Base-by-base conservation (phyloP, 2,888 invertebrate species). In the Stramonita haemastoma region DNA sequence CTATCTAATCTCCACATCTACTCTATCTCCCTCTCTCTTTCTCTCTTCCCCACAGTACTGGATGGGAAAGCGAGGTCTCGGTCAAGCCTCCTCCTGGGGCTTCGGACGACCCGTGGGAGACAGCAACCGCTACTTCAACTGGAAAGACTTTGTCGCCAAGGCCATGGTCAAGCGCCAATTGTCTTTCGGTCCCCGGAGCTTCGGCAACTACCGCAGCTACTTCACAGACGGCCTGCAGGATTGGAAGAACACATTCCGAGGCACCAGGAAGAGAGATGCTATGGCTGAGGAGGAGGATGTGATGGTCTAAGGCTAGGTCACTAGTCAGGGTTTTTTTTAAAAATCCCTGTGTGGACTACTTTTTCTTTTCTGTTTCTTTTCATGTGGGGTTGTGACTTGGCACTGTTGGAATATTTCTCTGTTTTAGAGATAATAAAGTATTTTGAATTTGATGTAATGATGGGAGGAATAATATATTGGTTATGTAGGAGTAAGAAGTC, bases 201-300 rank as follows among this genome's bases (percentile, higher is more conserved):
- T 90, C 57, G 90, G 89, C n/a, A 66, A 60, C 88, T 88, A 86
- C 87, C 86, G 88, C 56, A 56, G 86, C 22, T 90, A 89, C 89
- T 91, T 91, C 84, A 90, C 91, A 36, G 89, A 91, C 86, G 91
- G 91, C 22, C 89, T 91, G n/a, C 91, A 91, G 66, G 91, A 91
- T 87, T 91, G 91, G 91, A 90, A 90, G 57, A 89, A 89, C 32
- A 90, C 91, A n/a, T 91, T 89, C 73, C 79, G 81, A 60, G 89
- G 91, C 19, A n/a, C 26, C 2, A 90, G 90, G 86, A 60, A 73
- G 85, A 89, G 89, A 89, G 91, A 73, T 46, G 91, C 26, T 90
- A 4, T 60, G 29, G 77, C 32, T n/a, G n/a, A n/a, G 77, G 88
- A 79, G 77, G 91, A n/a, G 89, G 91, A 57, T n/a, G 83, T 46